Base-by-base conservation (phyloP, 64 coral and sea anemone species). In the Montipora cactus region DNA sequence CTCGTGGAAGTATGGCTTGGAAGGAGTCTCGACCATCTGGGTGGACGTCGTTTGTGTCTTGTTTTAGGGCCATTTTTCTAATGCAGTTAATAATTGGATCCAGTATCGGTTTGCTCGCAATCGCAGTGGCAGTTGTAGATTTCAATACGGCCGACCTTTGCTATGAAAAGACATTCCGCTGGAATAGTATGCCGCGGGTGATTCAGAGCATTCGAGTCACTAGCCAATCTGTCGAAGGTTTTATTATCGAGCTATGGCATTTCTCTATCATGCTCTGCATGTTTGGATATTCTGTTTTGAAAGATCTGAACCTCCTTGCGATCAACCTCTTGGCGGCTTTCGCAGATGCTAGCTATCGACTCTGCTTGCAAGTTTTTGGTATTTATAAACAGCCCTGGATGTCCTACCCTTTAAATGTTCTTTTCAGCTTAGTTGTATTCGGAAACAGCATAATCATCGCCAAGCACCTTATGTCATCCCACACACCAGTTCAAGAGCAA, bases 341-440 rank as follows among this genome's bases (percentile, higher is more conserved):
- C 52, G 82, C 20, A 2, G 95, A 97, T 77, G 68, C 90, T 69
- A 61, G 89, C 5, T 97, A 97, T 69, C 88, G 95, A 37, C 77
- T 97, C 4, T 74, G 66, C 18, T 94, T 97, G 49, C 92, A 97
- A 44, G 50, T 88, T 48, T 97, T 79, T 94, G 95, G 92, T 1
- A 87, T 97, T 20, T 97, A 97, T 53, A 97, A 91, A 52, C 87
- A 58, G 5, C 62, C 81, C 5, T 97, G 95, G 95, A 97, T 97
- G 95, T 75, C 59, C 1, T 97, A 90, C 67, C 95, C 95, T 47
- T 45, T 94, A 8, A 97, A 97, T 47, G 92, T 53, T 81, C 62
- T 97, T 55, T 87, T 94, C 44, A 16, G 23, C 48, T 9, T 48
- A 8, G 73, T 92, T 51, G 91, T 94, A 18, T 10, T 97, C 1